A percentile compares a stretch with the other conserved stretches of the same genome.
Conservation (phyloP, 2,113 vertebrate species). For the Laticauda colubrina region DNA sequence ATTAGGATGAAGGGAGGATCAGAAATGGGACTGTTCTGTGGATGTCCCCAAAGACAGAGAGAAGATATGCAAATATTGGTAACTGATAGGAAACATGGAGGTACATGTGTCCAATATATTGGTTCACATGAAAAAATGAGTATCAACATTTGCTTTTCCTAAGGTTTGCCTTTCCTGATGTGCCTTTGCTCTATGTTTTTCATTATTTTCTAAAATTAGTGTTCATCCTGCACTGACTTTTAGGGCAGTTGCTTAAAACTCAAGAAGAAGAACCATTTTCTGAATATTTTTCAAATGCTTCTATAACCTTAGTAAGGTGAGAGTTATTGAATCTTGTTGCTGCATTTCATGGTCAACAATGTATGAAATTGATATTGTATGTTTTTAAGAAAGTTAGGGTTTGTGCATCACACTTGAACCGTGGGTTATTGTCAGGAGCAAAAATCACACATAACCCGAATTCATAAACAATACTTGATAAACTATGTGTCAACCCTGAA, state of each 20-base stretch:
- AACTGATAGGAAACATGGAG: neutral
- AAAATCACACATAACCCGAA: neutral
- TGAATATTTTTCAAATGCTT: neutral
- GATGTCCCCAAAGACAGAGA: neutral
- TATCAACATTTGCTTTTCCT: neutral
- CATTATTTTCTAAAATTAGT: neutral
- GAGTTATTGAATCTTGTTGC: neutral
- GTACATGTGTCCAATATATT: neutral
- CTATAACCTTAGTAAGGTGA: neutral
- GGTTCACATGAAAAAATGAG: neutral
- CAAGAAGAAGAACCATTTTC: neutral
- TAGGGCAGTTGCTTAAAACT: neutral
- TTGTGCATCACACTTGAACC: neutral
- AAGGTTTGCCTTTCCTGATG: neutral
- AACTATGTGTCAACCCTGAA: neutral
- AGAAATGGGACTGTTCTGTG: neutral
- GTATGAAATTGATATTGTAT: neutral
- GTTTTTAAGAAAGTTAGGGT: neutral
- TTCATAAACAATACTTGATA: neutral
- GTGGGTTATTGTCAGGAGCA: neutral
- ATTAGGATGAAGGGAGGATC: neutral
- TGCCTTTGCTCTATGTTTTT: neutral
- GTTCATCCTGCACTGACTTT: neutral
- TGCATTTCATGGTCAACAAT: neutral
- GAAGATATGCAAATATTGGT: neutral